phyloP scores from a whole-genome alignment of 2,113 vertebrate species.

The Lophotis ruficrista region DNA sequence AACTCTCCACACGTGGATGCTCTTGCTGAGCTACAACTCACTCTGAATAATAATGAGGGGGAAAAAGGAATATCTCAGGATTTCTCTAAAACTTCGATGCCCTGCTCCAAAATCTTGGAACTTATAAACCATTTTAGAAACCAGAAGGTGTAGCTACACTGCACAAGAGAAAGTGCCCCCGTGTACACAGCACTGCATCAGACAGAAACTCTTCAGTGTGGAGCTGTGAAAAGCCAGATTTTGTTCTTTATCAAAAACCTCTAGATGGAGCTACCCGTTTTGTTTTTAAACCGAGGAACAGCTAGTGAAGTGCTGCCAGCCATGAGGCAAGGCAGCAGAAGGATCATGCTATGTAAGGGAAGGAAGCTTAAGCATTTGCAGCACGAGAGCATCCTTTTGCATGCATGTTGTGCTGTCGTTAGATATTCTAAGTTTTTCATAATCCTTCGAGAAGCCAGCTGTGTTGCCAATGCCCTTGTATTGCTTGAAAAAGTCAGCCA shows the following conservation, averaged over 20 bases:
- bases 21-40: not conserved
- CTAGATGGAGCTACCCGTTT: slow-evolving; percentile 59
- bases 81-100: not conserved
- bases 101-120: not conserved
- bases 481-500: not conserved
- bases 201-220: not conserved
- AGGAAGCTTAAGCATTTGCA: not conserved
- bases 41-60: not conserved
- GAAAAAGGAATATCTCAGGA: not conserved
- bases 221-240: not conserved
- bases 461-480: not conserved
- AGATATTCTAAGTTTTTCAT: not conserved
- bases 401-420: not conserved
- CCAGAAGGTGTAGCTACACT: not conserved
- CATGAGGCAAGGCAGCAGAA: not conserved
- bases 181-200: accelerated
- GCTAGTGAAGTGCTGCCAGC: too few species aligned
- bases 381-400: not conserved
- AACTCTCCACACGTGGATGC: not conserved
- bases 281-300: not conserved
- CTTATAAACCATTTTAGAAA: not conserved
- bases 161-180: not conserved
- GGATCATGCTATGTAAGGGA: not conserved
- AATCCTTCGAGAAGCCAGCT: not conserved
- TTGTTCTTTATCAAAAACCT: not conserved